Evolutionary conservation across 2,113 vertebrate species (phyloP), one percentile per base, ranked within the genome.

Genomic region (Barbus barbus): DNA sequence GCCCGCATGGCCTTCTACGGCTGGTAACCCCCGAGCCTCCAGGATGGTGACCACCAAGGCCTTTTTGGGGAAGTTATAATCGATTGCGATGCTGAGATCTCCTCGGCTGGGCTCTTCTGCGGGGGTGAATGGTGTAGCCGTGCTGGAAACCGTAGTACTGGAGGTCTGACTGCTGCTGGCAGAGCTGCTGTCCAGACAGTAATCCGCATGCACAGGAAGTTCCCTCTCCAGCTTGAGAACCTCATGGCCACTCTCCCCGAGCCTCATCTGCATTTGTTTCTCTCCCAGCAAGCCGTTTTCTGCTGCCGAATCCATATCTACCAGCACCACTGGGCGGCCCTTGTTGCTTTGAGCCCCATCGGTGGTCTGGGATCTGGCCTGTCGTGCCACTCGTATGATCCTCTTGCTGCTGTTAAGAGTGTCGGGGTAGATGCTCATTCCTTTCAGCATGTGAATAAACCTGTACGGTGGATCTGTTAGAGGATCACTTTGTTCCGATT

Each of bases 21-120:
- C 96, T 0, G 96, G 97, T 69, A 98, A 95, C 18, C 96, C 96
- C 0, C 94, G 96, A 0, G 97, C 97, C 65, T 97, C 97, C 20
- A 97, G 95, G 16, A 99, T 95, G 61, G 96, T 99, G 13, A 99
- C 97, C 69, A 99, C 98, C 92, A 99, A 92, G 0, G 98, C 98
- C 87, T 98, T 99, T 88, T 99, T 99, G 1, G 97, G 98, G 91
- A 99, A 99, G 94, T 98, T 99, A 91, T 99, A 99, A 93, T 99
- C 97, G 88, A 99, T 96, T 0, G 95, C 95, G 93, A 99, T 96
- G 72, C 94, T 97, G 87, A 99, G 90, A 12, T 95, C 88, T 0
- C 97, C 97, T 65, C 98, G 88, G 86, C 83, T 87, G 9, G 95
- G 90, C 0, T 97, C 95, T 13, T 90, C 90, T 0, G 90, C 89